phyloP scores from a whole-genome alignment of 2,888 invertebrate species.

The Polietes domitor region DNA sequence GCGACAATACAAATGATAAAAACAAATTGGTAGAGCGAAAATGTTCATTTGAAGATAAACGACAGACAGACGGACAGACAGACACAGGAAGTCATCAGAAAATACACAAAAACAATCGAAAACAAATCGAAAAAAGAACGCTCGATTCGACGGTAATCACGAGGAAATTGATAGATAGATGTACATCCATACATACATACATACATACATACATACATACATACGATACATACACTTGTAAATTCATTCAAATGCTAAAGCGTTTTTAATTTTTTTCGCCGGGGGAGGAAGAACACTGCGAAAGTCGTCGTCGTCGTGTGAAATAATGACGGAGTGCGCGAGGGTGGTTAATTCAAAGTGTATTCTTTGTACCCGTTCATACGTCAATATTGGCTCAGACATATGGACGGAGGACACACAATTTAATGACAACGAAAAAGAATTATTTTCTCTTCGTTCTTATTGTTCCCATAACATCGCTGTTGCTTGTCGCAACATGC shows the following conservation, averaged over 20 bases:
- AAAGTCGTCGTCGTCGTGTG: background rate
- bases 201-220: too few relatives aligned
- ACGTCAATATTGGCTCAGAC: background rate
- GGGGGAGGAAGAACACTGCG: background rate
- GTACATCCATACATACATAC: too few relatives aligned
- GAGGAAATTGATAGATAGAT: constrained; percentile 52
- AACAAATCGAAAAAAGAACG: background rate
- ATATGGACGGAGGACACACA: background rate
- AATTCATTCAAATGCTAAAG: constrained; percentile 42
- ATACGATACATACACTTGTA: too few relatives aligned
- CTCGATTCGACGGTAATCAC: constrained; percentile 31
- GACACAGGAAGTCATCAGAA: background rate
- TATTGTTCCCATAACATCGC: background rate
- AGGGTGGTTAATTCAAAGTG: background rate
- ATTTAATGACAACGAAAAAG: background rate
- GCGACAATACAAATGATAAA: constrained; percentile 12
- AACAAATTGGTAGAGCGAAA: background rate
- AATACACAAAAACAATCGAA: background rate
- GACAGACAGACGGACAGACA: background rate
- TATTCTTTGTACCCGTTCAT: background rate
- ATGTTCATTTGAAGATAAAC: constrained; percentile 30
- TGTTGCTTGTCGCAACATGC: background rate
- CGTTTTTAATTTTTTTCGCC: background rate
- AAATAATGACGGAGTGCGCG: background rate
- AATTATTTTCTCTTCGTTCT: background rate